Evolutionary conservation across 1,140 invertebrate genomes (phyloP).

Genomic region (Leptoteleia sp.): DNA sequence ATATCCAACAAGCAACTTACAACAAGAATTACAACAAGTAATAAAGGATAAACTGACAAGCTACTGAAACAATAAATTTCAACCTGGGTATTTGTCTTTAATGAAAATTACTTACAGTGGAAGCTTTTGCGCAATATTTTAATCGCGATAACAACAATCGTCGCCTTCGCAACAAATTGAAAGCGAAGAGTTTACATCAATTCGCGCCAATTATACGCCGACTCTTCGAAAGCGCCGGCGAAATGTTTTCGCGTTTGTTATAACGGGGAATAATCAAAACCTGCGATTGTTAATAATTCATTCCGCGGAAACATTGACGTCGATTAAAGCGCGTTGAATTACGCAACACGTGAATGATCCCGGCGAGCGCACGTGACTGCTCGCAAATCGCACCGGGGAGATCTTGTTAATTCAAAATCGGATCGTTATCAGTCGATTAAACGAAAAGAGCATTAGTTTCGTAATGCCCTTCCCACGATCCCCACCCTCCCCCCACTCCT

Average conservation of each 20-base stretch:
- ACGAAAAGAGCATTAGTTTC: conserved; percentile 39
- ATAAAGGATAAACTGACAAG: too few species aligned
- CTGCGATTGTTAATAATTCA: conserved; percentile 33
- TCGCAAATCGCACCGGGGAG: conserved; percentile 40
- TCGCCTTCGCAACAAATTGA: too few species aligned
- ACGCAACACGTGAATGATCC: conserved; percentile 54
- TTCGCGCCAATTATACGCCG: too few species aligned
- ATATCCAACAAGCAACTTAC: too few species aligned
- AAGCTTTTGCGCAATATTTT: too few species aligned
- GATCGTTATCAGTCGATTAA: conserved; percentile 51
- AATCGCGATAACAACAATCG: too few species aligned
- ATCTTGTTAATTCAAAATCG: conserved; percentile 60
- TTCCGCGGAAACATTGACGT: conserved; percentile 31
- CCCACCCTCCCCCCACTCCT: background rate
- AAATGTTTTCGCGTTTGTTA: conserved; percentile 10
- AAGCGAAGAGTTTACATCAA: too few species aligned
- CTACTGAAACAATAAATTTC: too few species aligned
- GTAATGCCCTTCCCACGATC: conserved; percentile 10
- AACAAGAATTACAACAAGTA: too few species aligned
- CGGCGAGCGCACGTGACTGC: conserved; percentile 42
- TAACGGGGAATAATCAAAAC: conserved; percentile 36
- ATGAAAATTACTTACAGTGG: too few species aligned
- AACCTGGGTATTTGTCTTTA: too few species aligned
- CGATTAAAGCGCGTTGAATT: conserved; percentile 51
- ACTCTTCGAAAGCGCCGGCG: background rate